Conservation (phyloP, 2,113 vertebrate species). For the Hippocampus barbouri region DNA sequence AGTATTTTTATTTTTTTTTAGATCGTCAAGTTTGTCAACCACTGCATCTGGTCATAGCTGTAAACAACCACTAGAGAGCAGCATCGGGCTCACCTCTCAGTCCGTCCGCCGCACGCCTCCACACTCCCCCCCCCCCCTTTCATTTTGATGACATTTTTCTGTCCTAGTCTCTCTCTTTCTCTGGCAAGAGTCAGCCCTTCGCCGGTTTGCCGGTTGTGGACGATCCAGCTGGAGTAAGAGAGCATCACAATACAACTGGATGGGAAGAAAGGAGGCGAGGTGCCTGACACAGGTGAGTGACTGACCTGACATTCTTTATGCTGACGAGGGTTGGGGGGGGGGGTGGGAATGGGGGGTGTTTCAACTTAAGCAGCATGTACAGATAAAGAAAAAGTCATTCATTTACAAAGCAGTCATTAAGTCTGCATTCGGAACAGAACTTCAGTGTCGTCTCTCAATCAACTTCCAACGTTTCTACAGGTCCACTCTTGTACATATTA, state of each 20-base stretch:
- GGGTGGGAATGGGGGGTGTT: neutral
- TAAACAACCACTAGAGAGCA: conserved; percentile 31
- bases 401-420: neutral
- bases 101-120: neutral
- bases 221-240: conserved; percentile 5
- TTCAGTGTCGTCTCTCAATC: neutral
- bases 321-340: neutral
- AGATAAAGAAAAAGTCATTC: neutral
- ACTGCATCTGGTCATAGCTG: neutral
- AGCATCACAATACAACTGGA: neutral
- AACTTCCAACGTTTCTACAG: neutral
- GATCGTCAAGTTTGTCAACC: no score
- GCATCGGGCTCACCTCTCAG: conserved; percentile 9
- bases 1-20: no score
- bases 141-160: conserved; percentile 21
- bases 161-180: conserved; percentile 12
- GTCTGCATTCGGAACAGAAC: neutral
- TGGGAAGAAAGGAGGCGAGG: conserved; percentile 25
- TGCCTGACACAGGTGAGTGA: conserved; percentile 50
- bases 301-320: neutral
- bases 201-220: neutral
- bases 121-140: conserved; percentile 3
- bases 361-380: neutral
- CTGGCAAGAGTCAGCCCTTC: neutral
- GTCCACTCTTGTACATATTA: neutral